Evolutionary conservation across 1,140 invertebrate genomes (phyloP).

Genomic region (Vollenhovia emeryi): DNA sequence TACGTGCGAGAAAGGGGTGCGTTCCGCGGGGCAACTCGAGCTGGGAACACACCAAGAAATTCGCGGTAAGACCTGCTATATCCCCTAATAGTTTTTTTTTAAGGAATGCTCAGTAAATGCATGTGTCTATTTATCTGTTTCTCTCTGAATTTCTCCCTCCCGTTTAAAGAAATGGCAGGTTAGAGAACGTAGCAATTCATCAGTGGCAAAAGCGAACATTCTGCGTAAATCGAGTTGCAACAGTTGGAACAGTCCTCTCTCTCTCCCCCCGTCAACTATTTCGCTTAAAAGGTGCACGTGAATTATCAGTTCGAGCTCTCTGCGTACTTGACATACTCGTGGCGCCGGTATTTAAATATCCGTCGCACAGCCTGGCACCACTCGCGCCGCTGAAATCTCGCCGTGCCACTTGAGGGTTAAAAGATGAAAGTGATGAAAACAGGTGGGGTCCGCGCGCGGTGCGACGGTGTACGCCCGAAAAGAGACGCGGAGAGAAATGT

Average conservation of each 20-base stretch:
- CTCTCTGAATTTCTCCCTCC: neutral
- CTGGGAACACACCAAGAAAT: too few relatives aligned
- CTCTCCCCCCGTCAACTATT: neutral
- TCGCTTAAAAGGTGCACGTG: neutral
- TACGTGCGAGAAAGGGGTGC: too few relatives aligned
- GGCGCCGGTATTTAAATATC: slow-evolving; percentile 8
- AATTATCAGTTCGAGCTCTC: neutral
- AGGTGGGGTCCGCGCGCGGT: neutral
- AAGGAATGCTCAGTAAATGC: neutral
- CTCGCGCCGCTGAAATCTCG: neutral
- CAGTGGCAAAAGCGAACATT: too few relatives aligned
- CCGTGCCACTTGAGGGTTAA: slow-evolving; percentile 21
- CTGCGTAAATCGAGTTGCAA: neutral
- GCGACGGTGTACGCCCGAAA: too few relatives aligned
- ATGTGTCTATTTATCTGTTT: neutral
- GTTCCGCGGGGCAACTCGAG: too few relatives aligned
- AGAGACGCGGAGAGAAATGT: too few relatives aligned
- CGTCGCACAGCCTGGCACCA: neutral
- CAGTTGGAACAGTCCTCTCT: neutral
- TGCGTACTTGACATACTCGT: neutral
- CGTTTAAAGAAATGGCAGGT: neutral
- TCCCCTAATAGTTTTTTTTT: too few relatives aligned
- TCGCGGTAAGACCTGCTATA: too few relatives aligned
- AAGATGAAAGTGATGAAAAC: slow-evolving; percentile 31
- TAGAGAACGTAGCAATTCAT: too few relatives aligned